Evolutionary conservation across 2,113 vertebrate species (phyloP).

Genomic region (Scophthalmus maximus): DNA sequence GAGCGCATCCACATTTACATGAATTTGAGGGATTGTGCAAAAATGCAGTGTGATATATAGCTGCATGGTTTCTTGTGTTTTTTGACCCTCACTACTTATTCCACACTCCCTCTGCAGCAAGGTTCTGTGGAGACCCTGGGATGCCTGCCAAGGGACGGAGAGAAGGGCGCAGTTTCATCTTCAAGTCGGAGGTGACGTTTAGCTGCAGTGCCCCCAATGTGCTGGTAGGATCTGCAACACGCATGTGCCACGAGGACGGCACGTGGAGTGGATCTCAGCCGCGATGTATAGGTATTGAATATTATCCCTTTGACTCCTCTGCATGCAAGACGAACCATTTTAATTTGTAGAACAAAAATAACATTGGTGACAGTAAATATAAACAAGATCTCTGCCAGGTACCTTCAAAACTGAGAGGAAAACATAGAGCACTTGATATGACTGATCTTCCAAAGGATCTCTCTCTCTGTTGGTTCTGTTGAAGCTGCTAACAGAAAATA

Average conservation of each 20-base stretch:
- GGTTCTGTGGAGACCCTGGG: slow-evolving; percentile 97
- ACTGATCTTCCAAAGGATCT: background rate
- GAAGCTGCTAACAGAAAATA: slow-evolving; percentile 4
- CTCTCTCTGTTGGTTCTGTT: background rate
- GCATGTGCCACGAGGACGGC: slow-evolving; percentile 92
- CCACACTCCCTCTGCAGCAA: slow-evolving; percentile 81
- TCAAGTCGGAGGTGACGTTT: slow-evolving; percentile 93
- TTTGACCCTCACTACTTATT: slow-evolving; percentile 13
- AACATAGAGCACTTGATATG: background rate
- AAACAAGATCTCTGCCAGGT: background rate
- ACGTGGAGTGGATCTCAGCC: slow-evolving; percentile 93
- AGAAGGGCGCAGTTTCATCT: slow-evolving; percentile 98
- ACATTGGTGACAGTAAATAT: background rate
- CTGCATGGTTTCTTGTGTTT: slow-evolving; percentile 9
- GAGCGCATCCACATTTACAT: background rate
- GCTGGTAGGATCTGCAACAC: slow-evolving; percentile 91
- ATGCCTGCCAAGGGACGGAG: slow-evolving; percentile 88
- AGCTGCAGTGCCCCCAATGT: slow-evolving; percentile 88
- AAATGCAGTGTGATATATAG: background rate
- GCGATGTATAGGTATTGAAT: slow-evolving; percentile 90
- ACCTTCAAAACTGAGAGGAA: background rate
- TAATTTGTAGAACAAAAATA: background rate
- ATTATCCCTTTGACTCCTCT: background rate
- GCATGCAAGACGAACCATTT: background rate
- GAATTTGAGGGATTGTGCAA: background rate